Conservation (phyloP, 2,113 vertebrate species). For the Regulus satrapa region DNA sequence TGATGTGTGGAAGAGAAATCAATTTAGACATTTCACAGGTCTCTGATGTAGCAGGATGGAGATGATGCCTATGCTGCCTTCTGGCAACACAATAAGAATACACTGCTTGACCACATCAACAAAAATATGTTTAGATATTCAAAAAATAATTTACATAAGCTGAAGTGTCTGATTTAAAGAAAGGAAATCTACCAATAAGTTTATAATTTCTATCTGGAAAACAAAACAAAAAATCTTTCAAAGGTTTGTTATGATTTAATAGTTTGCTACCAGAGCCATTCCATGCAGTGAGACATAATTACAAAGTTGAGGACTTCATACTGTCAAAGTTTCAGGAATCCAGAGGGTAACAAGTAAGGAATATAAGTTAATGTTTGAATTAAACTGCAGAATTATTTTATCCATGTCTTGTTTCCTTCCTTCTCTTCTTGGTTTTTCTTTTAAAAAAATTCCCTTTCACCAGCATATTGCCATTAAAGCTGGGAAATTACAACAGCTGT, state of each 20-base stretch:
- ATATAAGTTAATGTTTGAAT: not conserved
- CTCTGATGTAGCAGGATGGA: not conserved
- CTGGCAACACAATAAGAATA: not conserved
- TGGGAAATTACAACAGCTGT: not conserved
- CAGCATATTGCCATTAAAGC: not conserved
- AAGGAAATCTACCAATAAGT: not conserved
- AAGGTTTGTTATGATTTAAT: not conserved
- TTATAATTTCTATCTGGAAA: not conserved
- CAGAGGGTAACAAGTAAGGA: not conserved
- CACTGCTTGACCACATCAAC: not conserved
- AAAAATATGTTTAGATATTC: not conserved
- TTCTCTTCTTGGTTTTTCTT: not conserved
- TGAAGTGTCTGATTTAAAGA: not conserved
- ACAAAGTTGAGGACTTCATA: not conserved
- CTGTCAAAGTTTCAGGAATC: not conserved
- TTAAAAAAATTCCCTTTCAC: not conserved
- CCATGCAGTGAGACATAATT: not conserved
- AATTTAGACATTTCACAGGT: not conserved
- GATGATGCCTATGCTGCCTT: not conserved
- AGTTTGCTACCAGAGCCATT: not conserved
- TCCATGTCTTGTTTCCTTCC: not conserved
- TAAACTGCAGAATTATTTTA: not conserved
- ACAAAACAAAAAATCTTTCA: not conserved
- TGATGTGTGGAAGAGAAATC: not conserved
- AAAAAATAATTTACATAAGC: not conserved